Base-by-base conservation (phyloP, 2,888 invertebrate species). In the Torymus aiolomorphi region DNA sequence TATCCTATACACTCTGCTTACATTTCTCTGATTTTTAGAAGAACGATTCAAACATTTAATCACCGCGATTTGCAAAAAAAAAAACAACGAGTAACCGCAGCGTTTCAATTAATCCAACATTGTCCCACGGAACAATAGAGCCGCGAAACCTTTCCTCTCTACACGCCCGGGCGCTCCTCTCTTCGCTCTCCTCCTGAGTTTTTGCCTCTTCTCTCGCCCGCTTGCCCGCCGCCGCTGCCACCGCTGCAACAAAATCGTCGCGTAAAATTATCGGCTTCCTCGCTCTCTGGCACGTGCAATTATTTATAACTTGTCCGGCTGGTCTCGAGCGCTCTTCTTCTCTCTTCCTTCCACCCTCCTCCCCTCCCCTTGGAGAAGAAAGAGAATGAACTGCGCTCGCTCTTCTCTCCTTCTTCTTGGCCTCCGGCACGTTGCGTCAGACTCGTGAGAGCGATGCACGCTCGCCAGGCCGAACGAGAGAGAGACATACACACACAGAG, bases 221-320 rank as follows among this genome's bases (percentile, higher is more conserved):
- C n/a, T n/a, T n/a, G n/a, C n/a, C n/a, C n/a, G n/a, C 51, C 16
- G 5, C 2, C 13, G 4, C 71, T 20, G 62, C 63, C 42, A 31
- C n/a, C 51, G 18, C 31, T 14, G 62, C 31, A 3, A 12, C 16
- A 8, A 14, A 42, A 59, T 73, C 42, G 66, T 69, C 49, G 31
- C 31, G 73, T 62, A 67, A 78, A 73, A 78, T 77, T 71, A 77
- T 78, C 62, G 16, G 74, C 63, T 69, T 74, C 78, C 73, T 69
- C 51, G 31, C 31, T 31, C 63, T 42, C n/a, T 24, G n/a, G 52
- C 18, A 59, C 65, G 62, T 51, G 57, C 63, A 74, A 79, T 79
- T 79, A 79, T 79, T 79, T 79, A 75, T 75, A 79, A 79, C 65
- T 74, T 69, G 66, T 79, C 63, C 70, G 69, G 20, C 63, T 54